These are phyloP conservation scores for Rhamphomyia laevipes DNA, from an alignment of 2,888 invertebrate genomes.

Conservation along the genomic window DNA sequence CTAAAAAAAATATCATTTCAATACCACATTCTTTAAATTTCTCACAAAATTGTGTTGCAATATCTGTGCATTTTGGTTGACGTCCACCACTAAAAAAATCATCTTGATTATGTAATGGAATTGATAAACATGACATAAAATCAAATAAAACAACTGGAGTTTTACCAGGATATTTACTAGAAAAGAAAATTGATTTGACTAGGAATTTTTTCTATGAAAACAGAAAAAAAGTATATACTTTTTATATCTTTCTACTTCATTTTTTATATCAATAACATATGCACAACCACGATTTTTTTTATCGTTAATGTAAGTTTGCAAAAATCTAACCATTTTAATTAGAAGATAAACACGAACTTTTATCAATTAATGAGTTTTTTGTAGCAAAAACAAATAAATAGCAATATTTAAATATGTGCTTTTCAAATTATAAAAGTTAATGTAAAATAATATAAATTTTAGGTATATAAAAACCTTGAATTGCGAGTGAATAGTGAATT, in stretches of 20 bases:
- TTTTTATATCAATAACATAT: neutral
- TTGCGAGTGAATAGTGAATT: no score
- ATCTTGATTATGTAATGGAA: neutral
- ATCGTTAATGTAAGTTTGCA: constrained; percentile 2
- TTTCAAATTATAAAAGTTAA: no score
- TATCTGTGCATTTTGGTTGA: neutral
- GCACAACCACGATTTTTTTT: neutral
- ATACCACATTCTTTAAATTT: constrained; percentile 7
- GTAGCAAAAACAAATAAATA: no score
- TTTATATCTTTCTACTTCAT: constrained; percentile 5
- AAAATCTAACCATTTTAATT: constrained; percentile 6
- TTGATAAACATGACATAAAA: constrained; percentile 6
- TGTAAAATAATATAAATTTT: no score
- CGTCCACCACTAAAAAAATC: constrained; percentile 11
- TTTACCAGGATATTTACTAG: constrained; percentile 5
- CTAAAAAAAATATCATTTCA: constrained; percentile 10
- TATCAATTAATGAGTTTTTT: no score
- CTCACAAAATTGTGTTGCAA: constrained; percentile 4
- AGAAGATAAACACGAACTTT: neutral
- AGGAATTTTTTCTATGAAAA: no score
- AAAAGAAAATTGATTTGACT: neutral
- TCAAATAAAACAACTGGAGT: constrained; percentile 11
- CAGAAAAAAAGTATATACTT: no score
- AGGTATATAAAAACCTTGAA: no score
- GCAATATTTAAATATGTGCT: no score